These are phyloP conservation scores for Laupala kohalensis DNA, from an alignment of 1,140 invertebrate genomes.

Conservation along the genomic window DNA sequence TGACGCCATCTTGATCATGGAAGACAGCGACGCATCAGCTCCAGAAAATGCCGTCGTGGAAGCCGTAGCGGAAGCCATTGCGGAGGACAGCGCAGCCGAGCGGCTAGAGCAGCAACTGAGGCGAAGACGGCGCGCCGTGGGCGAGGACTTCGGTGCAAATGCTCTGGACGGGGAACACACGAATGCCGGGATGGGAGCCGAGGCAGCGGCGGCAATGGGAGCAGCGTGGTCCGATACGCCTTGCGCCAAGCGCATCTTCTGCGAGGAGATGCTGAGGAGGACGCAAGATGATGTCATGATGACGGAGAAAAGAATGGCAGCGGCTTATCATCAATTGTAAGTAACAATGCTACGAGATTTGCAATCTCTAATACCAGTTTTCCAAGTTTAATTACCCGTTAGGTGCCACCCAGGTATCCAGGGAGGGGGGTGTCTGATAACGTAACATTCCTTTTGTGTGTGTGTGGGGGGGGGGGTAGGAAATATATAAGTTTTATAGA, in stretches of 20 bases:
- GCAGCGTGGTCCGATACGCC: conserved; percentile 56
- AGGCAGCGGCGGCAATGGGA: conserved; percentile 19
- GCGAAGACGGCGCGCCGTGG: too few species aligned
- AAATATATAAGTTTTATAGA: too few species aligned
- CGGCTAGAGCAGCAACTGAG: background rate
- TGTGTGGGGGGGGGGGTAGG: too few species aligned
- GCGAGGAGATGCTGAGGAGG: conserved; percentile 52
- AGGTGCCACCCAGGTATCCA: too few species aligned
- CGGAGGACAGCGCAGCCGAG: background rate
- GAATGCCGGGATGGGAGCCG: background rate
- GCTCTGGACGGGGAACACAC: background rate
- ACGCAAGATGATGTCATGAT: conserved; percentile 45
- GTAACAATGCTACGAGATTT: too few species aligned
- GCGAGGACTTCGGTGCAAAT: background rate
- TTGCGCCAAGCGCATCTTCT: conserved; percentile 61
- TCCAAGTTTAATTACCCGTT: too few species aligned
- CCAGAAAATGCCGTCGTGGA: too few species aligned
- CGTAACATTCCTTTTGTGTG: too few species aligned
- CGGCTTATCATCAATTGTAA: conserved; percentile 40
- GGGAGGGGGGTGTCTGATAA: too few species aligned
- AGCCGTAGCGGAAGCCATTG: too few species aligned
- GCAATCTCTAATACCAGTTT: too few species aligned
- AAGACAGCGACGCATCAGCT: background rate
- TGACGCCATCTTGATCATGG: background rate
- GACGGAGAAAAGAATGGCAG: conserved; percentile 67